Conservation (phyloP, 1,140 invertebrate species). For the Danaus melanippus region DNA sequence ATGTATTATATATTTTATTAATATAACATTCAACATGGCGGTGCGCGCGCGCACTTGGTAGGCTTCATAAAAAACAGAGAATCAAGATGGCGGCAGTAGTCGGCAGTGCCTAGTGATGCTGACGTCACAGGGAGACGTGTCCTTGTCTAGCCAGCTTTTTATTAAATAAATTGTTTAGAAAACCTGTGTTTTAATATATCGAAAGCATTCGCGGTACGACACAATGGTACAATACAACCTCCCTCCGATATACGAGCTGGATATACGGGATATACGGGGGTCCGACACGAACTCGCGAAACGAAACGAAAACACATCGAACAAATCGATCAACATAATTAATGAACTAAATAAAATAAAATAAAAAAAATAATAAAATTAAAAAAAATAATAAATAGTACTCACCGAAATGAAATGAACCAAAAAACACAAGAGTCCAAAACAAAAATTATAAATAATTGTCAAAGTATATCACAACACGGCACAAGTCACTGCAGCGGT, state of each 20-base stretch:
- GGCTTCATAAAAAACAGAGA: conserved; percentile 59
- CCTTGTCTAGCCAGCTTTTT: conserved; percentile 45
- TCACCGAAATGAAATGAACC: conserved; percentile 55
- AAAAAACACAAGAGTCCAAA: conserved; percentile 61
- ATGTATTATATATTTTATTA: too few relatives aligned
- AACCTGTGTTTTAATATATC: conserved; percentile 12
- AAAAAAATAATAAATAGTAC: conserved; percentile 43
- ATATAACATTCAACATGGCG: conserved; percentile 34
- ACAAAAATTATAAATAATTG: conserved; percentile 38
- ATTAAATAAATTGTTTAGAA: conserved; percentile 27
- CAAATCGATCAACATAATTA: conserved; percentile 12
- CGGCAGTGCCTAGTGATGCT: conserved; percentile 62
- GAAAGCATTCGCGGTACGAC: background rate
- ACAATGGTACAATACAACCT: conserved; percentile 12
- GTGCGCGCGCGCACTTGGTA: conserved; percentile 54
- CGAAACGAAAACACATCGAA: conserved; percentile 1
- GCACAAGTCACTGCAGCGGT: conserved; percentile 63
- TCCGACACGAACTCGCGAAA: conserved; percentile 3
- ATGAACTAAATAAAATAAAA: conserved; percentile 16
- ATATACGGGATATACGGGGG: conserved; percentile 6
- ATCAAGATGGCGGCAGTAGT: conserved; percentile 66
- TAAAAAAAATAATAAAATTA: conserved; percentile 18
- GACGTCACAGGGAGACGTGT: conserved; percentile 67
- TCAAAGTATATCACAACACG: conserved; percentile 61
- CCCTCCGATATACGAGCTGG: too few relatives aligned